Evolutionary conservation across 2,113 vertebrate species (phyloP).

Genomic region (Sylvicapra grimmia): DNA sequence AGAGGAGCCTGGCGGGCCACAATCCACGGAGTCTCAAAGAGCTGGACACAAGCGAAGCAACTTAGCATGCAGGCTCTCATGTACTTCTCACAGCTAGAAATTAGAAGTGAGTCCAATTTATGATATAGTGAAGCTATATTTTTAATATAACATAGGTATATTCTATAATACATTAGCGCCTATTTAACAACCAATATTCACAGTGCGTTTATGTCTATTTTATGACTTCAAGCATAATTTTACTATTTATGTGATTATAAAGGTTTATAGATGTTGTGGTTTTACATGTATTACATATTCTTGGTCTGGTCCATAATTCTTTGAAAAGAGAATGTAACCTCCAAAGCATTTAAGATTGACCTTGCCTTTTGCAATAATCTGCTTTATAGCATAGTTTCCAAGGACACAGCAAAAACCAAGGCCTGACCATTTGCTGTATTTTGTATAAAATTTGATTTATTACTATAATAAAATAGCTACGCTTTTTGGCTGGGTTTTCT

Average conservation of each 20-base stretch:
- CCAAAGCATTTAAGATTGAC: background rate
- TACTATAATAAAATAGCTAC: background rate
- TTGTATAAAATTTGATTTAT: conserved; percentile 15
- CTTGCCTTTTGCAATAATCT: background rate
- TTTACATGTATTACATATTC: conserved; percentile 33
- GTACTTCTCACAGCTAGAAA: background rate
- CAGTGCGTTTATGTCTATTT: conserved; percentile 14
- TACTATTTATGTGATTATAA: background rate
- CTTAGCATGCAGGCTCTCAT: background rate
- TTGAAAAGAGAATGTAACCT: background rate
- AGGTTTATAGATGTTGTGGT: conserved; percentile 24
- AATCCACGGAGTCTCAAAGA: background rate
- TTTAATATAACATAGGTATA: background rate
- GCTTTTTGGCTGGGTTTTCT: background rate
- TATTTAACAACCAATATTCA: background rate
- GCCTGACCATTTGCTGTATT: background rate
- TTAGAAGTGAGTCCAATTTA: background rate
- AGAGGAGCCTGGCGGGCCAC: background rate
- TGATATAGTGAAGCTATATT: background rate
- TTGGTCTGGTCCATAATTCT: background rate
- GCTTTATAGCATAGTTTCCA: background rate
- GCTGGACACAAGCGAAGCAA: background rate
- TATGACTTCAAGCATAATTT: conserved; percentile 16
- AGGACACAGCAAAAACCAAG: background rate
- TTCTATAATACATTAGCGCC: background rate